Evolutionary conservation across 2,113 vertebrate genomes (phyloP), one percentile per base, ranked within the genome.

Genomic region (Pogona vitticeps): DNA sequence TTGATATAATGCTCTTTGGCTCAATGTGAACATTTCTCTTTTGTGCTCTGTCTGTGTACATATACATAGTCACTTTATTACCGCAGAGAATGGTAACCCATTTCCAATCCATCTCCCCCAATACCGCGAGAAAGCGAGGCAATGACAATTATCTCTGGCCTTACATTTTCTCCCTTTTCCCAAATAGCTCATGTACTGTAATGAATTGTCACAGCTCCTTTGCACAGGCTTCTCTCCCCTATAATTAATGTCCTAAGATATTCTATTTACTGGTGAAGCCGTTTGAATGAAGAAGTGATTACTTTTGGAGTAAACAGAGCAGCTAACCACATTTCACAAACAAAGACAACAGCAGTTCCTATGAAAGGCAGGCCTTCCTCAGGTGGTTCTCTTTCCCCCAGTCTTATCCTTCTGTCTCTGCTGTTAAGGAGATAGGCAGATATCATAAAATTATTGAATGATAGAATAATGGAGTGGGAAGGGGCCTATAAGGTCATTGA

Each of bases 241-340:
- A 95, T 96, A 97, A 97, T 97, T 97, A 97, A 97, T 96, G 95
- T 97, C 95, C 95, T 96, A 94, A 97, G 95, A 96, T 96, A 97
- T 96, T 96, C 94, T 96, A 96, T 96, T 97, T 96, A 96, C 94
- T 95, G 84, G 92, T 94, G 91, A 94, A 93, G 93, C 94, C 92
- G 93, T 96, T 95, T 96, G 94, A 97, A 97, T 96, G 94, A 96
- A 96, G 94, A 96, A 96, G 95, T 96, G 95, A 96, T 97, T 96
- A 97, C 94, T 96, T 96, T 95, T 95, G 94, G 92, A 96, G 95
- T 96, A 96, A 97, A 95, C 93, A 96, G 95, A 92, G 91, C 93
- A 94, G 92, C 93, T 93, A 96, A 95, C 90, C 85, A 83, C 90
- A 94, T 88, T 96, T 87, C 70, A 94, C 90, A 95, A 94, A 94